Evolutionary conservation across 2,888 invertebrate genomes (phyloP), one percentile per base, ranked within the genome.

Genomic region (Drosophila differens): DNA sequence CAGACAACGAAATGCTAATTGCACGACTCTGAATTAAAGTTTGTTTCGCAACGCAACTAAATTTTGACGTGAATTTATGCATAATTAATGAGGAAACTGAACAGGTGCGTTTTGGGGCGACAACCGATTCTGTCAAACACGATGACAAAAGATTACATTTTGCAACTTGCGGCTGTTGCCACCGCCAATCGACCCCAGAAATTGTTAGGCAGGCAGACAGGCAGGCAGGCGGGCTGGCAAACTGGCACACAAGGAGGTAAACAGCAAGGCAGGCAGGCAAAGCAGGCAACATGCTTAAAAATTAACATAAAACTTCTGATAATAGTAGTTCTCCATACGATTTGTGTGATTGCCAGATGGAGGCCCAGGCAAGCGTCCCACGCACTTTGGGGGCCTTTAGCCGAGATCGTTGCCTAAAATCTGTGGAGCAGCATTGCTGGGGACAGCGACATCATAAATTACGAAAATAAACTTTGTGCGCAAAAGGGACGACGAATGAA

Each of bases 1-100:
- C 22, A 6, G 44, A 3, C 44, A 28, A 14, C 47, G 16, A 55
- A 39, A 39, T 57, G 57, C 68, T 69, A 69, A 69, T 68, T 69
- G 67, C 59, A 59, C 33, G 35, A 60, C 54, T 44, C 51, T 57
- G 49, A 63, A 60, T 79, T 71, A 66, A 79, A 68, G 80, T 64
- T 65, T 62, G 52, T 67, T 67, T 37, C 44, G 32, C 14, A 55
- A 49, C 67, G 49, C 19, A 49, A 85, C 80, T 75, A 82, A 83
- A 91, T 87, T 76, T 81, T 75, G 81, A 81, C 76, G 78, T 62
- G 81, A 74, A 85, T 79, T 91, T 82, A 76, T 91, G 92, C 91
- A 92, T 92, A 92, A 91, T 91, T 92, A 92, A 92, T 92, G 83
- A 90, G 92, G 92, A 92, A 92, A 86, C 73, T 51, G 74, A 90